These are phyloP conservation scores for Zosterops lateralis DNA, from an alignment of 2,113 vertebrate species.

Conservation along the genomic window DNA sequence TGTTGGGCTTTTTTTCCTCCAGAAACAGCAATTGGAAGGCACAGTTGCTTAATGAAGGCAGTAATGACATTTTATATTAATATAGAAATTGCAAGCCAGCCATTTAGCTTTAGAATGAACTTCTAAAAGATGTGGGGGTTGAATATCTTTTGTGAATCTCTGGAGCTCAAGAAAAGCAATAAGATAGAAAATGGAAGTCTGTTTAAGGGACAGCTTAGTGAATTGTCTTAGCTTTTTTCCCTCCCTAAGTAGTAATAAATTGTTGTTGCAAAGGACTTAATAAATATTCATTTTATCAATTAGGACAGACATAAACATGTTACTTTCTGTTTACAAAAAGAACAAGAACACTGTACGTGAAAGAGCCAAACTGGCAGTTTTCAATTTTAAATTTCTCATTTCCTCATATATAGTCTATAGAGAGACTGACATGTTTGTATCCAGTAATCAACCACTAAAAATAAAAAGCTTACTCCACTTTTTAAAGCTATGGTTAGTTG, in stretches of 20 bases:
- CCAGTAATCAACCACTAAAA: background rate
- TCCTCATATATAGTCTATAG: background rate
- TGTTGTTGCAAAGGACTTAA: background rate
- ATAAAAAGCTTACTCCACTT: background rate
- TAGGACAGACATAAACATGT: background rate
- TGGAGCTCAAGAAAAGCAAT: background rate
- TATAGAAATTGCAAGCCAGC: background rate
- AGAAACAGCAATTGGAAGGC: background rate
- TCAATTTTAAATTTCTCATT: background rate
- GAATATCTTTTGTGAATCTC: background rate
- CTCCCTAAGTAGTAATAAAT: background rate
- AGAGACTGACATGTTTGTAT: background rate
- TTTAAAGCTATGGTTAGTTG: background rate
- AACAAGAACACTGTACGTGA: accelerated
- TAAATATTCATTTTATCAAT: background rate
- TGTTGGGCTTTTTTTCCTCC: background rate
- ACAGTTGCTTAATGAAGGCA: background rate
- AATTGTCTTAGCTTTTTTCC: background rate
- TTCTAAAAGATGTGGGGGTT: background rate
- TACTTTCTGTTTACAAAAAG: background rate
- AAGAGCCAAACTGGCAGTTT: background rate
- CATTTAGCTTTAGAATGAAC: background rate
- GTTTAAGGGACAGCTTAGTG: background rate
- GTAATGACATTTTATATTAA: background rate
- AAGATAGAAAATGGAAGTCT: background rate